Percentiles rank a stretch among this genome's conserved stretches.
Conservation (phyloP, 2,888 invertebrate species). For the Seira musarum region DNA sequence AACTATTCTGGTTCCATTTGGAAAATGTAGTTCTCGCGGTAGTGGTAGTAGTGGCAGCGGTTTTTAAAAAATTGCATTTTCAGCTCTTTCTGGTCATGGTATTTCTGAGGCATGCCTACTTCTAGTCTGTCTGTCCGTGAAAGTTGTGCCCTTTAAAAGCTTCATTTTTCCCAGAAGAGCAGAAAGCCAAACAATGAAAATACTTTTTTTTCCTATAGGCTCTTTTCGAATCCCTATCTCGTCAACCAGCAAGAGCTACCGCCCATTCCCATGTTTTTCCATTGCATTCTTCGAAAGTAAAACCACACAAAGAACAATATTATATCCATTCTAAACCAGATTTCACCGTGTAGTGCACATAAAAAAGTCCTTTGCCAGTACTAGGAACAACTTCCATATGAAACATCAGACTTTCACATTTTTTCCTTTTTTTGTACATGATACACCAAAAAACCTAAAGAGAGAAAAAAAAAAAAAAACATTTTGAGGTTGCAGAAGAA, state of each 20-base stretch:
- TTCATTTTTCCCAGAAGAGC: constrained; percentile 4
- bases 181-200: constrained; percentile 9
- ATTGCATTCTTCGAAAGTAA: constrained; percentile 7
- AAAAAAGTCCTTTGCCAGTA: neutral
- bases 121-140: neutral
- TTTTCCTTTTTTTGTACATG: neutral
- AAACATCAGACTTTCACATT: neutral
- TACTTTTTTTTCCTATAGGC: neutral
- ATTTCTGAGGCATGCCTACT: neutral
- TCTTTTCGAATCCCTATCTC: constrained; percentile 6
- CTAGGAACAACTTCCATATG: neutral
- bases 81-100: neutral
- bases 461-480: neutral
- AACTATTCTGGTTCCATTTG: too few species aligned
- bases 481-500: neutral
- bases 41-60: too few species aligned
- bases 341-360: neutral
- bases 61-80: constrained; percentile 1
- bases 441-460: neutral
- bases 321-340: constrained; percentile 1
- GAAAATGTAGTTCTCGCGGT: too few species aligned
- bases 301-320: constrained; percentile 13
- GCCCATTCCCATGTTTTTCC: constrained; percentile 5
- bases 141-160: neutral
- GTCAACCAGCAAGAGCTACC: neutral